Evolutionary conservation across 1,140 invertebrate species (phyloP).

Genomic region (Cydia amplana): DNA sequence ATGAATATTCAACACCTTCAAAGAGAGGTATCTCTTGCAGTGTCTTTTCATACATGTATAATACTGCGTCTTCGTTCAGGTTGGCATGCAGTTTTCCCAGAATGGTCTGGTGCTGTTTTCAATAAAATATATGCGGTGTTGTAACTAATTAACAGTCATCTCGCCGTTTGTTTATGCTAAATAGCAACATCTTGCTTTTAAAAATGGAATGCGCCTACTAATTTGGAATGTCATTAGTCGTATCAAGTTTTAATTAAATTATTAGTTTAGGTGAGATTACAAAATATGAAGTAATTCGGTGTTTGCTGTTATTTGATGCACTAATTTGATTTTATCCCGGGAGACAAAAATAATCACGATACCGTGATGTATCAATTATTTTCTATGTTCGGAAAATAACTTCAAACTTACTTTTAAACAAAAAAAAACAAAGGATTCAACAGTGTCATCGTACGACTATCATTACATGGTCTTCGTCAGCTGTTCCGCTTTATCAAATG

Average conservation of each 20-base stretch:
- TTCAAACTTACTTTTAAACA: too few relatives aligned
- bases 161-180: not conserved
- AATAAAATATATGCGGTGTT: conserved; percentile 33
- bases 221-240: conserved; percentile 8
- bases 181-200: not conserved
- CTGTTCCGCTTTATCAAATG: too few relatives aligned
- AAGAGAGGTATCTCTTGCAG: conserved; percentile 75
- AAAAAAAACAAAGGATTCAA: too few relatives aligned
- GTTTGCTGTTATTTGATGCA: not conserved
- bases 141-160: conserved; percentile 18
- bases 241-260: conserved; percentile 12
- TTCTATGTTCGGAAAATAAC: too few relatives aligned
- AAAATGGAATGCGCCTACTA: not conserved
- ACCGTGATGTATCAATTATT: too few relatives aligned
- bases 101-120: conserved; percentile 70
- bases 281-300: not conserved
- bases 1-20: conserved; percentile 73
- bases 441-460: too few relatives aligned
- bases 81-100: conserved; percentile 73
- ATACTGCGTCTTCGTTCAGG: conserved; percentile 74
- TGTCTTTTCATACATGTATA: conserved; percentile 76
- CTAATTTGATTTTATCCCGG: not conserved
- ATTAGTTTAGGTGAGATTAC: conserved; percentile 8
- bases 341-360: too few relatives aligned
- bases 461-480: too few relatives aligned